phyloP scores from a whole-genome alignment of 1,140 invertebrate genomes.

The Hermetia illucens region DNA sequence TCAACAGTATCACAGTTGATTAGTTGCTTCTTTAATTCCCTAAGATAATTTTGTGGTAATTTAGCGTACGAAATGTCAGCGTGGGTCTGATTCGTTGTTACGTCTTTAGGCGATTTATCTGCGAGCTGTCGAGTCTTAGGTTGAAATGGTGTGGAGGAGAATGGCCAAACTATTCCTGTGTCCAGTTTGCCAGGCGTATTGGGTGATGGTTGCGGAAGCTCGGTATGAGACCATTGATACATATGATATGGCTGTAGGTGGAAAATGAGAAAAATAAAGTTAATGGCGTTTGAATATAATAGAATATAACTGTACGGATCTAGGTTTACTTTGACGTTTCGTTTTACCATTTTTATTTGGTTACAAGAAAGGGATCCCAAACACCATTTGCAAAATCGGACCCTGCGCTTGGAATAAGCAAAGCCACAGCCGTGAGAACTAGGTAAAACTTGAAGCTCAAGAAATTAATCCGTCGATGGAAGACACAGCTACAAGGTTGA shows the following conservation, averaged over 20 bases:
- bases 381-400: too few species aligned
- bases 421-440: too few species aligned
- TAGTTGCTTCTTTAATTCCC: conserved; percentile 18
- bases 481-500: too few species aligned
- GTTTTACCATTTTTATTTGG: too few species aligned
- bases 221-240: conserved; percentile 78
- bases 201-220: conserved; percentile 45
- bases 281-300: too few species aligned
- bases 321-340: too few species aligned
- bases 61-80: not conserved
- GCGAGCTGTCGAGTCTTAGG: not conserved
- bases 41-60: conserved; percentile 1
- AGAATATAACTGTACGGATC: too few species aligned
- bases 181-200: conserved; percentile 55
- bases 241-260: conserved; percentile 71
- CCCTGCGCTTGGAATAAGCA: too few species aligned
- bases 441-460: too few species aligned
- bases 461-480: too few species aligned
- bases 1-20: conserved; percentile 17
- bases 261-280: conserved; percentile 15
- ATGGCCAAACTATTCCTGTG: conserved; percentile 25
- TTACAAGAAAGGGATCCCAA: too few species aligned
- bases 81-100: not conserved
- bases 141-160: conserved; percentile 12
- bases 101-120: not conserved